Base-by-base conservation (phyloP, 2,113 vertebrate genomes). In the Lucifuga dentata region DNA sequence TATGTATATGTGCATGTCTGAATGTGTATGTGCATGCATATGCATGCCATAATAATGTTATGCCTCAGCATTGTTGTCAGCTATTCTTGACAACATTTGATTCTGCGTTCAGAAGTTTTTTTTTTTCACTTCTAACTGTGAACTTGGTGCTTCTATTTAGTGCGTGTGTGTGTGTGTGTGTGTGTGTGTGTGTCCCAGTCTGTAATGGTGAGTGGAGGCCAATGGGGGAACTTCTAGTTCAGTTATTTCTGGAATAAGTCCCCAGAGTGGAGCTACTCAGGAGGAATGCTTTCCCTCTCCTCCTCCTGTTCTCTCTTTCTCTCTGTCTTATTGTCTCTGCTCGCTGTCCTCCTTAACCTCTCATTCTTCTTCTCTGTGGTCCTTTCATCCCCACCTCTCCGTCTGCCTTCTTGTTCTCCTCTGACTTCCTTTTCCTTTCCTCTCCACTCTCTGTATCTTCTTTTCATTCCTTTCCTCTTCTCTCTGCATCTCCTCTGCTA, bases 181-280 rank as follows among this genome's bases (percentile, higher is more conserved):
- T 56, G n/a, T n/a, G n/a, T n/a, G n/a, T n/a, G 59, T 50, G 48
- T 56, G 72, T 38, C 38, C 52, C 61, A 45, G 73, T 52, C 19
- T 60, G 63, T 76, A 15, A 40, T 58, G 70, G 72, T 51, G 64
- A 77, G 46, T 32, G 58, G 36, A 58, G 33, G 81, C 64, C 71
- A 65, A 39, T 69, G 74, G 84, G 82, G 79, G 81, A 85, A 80
- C 88, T 88, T 86, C 73, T 83, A 90, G 90, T 82, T 86, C 84
- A 88, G 90, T 88, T 93, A 92, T 93, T 93, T 90, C 83, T 81
- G 90, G 90, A 83, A 23, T 44, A n/a, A 50, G 69, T 89, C 89
- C 89, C 87, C 64, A 78, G 87, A 86, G 89, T 76, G 11, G 3
- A 68, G 50, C 65, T 72, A 19, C 91, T 90, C 91, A 35, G 73